Evolutionary conservation across 2,113 vertebrate species (phyloP).

Genomic region (Desmodus rotundus): DNA sequence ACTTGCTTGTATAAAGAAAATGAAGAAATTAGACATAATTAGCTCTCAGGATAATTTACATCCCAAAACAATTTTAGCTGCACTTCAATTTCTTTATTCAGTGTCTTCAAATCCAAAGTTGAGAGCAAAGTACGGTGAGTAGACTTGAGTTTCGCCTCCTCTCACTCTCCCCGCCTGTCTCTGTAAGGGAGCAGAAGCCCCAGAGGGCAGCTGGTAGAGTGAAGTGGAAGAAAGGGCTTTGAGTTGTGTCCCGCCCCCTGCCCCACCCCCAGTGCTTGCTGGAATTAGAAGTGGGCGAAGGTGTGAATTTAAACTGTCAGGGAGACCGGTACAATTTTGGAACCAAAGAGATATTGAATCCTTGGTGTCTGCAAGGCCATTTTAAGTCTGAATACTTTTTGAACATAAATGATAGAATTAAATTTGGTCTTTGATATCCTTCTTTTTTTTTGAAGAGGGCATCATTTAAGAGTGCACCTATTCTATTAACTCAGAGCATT

Average conservation of each 20-base stretch:
- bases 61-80: background rate
- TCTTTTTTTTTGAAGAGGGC: background rate
- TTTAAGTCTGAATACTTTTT: background rate
- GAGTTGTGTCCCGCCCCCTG: rapidly evolving
- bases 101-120: constrained; percentile 36
- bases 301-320: background rate
- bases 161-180: background rate
- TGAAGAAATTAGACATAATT: constrained; percentile 31
- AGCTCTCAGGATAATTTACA: constrained; percentile 23
- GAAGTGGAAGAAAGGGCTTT: background rate
- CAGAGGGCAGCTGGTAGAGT: background rate
- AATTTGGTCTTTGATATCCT: background rate
- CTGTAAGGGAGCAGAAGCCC: background rate
- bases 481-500: background rate
- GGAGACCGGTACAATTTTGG: background rate
- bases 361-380: background rate
- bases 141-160: background rate
- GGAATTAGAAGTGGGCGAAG: background rate
- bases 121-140: background rate
- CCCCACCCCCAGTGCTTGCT: rapidly evolving
- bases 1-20: constrained; percentile 31
- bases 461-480: background rate
- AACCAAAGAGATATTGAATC: background rate
- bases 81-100: constrained; percentile 22
- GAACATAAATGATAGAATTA: background rate